Conservation (phyloP, 2,888 invertebrate genomes). For the Endomychus coccineus region DNA sequence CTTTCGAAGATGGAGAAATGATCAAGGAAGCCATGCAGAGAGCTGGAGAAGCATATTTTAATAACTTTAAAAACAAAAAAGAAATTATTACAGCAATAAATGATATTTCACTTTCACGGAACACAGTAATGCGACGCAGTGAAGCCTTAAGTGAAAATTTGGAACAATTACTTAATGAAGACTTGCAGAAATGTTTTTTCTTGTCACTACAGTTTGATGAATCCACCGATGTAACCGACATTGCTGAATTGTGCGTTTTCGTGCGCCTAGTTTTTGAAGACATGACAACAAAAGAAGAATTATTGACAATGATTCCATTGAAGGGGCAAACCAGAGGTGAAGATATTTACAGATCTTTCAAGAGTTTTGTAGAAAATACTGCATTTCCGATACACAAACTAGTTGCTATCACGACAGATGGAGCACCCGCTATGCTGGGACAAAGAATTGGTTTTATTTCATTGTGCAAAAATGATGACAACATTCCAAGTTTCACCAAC, state of each 20-base stretch:
- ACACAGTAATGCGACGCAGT: slow-evolving; percentile 17
- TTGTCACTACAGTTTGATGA: slow-evolving; percentile 24
- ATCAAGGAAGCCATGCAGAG: slow-evolving; percentile 19
- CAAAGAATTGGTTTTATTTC: no score
- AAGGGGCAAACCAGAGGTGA: slow-evolving; percentile 20
- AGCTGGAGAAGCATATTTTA: slow-evolving; percentile 20
- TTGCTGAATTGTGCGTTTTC: slow-evolving; percentile 22
- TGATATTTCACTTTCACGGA: slow-evolving; percentile 13
- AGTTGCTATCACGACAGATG: slow-evolving; percentile 24
- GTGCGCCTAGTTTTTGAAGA: slow-evolving; percentile 24
- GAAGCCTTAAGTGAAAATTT: slow-evolving; percentile 15
- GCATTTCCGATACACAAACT: slow-evolving; percentile 22
- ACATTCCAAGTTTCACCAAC: no score
- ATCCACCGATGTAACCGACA: slow-evolving; percentile 24
- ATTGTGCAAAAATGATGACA: no score
- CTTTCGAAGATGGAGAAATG: slow-evolving; percentile 22
- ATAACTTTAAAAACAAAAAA: slow-evolving; percentile 21
- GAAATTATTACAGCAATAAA: slow-evolving; percentile 20
- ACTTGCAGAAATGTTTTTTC: slow-evolving; percentile 15
- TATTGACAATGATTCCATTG: slow-evolving; percentile 22
- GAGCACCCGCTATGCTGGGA: slow-evolving; percentile 25
- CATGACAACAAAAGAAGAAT: no score
- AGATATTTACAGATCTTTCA: slow-evolving; percentile 22
- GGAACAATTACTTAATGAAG: slow-evolving; percentile 14
- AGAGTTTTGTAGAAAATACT: slow-evolving; percentile 17